These are phyloP conservation scores for Parthenolecanium corni DNA, from an alignment of 2,888 invertebrate genomes.

Conservation along the genomic window DNA sequence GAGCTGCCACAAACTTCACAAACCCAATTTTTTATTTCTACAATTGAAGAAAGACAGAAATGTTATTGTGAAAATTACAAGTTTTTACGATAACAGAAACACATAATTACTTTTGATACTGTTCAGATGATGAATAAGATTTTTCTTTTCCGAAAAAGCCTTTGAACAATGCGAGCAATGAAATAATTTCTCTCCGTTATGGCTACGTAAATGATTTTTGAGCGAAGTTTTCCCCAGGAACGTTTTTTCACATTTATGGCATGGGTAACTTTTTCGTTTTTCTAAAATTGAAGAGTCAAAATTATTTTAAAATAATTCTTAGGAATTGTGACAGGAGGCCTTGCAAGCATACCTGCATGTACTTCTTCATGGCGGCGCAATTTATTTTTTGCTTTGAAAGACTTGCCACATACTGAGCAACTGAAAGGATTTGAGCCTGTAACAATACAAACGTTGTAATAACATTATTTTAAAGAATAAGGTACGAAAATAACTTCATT, in stretches of 20 bases:
- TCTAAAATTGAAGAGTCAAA: not conserved
- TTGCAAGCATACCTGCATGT: conserved; percentile 5
- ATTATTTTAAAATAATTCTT: not conserved
- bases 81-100: not conserved
- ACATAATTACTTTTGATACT: not conserved
- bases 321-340: too few relatives aligned
- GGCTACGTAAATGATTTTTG: conserved; percentile 4
- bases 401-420: conserved; percentile 6
- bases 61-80: not conserved
- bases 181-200: conserved; percentile 12
- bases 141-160: conserved; percentile 18
- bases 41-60: not conserved
- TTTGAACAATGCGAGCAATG: conserved; percentile 10
- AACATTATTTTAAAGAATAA: not conserved
- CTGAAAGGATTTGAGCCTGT: conserved; percentile 14
- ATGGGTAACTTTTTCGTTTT: conserved; percentile 2
- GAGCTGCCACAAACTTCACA: conserved; percentile 29
- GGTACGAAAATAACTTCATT: not conserved
- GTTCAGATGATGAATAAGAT: conserved; percentile 15
- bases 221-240: conserved; percentile 16
- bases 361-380: conserved; percentile 16
- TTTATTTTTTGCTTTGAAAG: conserved; percentile 15
- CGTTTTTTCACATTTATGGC: conserved; percentile 10
- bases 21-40: conserved; percentile 29
- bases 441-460: not conserved